Percentiles rank a stretch among this genome's conserved stretches.
phyloP scores from a whole-genome alignment of 1,140 invertebrate genomes.

The Pomacea maculata region DNA sequence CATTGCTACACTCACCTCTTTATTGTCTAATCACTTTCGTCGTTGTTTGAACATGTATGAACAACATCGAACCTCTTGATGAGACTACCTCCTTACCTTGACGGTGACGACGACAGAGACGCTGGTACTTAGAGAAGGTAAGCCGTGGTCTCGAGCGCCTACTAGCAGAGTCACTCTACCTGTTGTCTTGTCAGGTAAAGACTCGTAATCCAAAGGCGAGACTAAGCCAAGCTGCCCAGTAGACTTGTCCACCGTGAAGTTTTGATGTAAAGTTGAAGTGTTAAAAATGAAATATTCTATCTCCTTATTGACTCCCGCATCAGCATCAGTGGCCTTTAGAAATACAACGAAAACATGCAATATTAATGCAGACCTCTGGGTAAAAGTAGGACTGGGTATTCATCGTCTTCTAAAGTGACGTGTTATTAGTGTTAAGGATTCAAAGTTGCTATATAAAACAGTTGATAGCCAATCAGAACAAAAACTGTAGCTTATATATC shows the following conservation, averaged over 20 bases:
- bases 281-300: not conserved
- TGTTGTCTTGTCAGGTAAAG: not conserved
- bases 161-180: not conserved
- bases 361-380: not conserved
- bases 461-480: not conserved
- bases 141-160: not conserved
- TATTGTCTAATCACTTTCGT: no score
- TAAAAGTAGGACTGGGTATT: not conserved
- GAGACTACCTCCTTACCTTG: not conserved
- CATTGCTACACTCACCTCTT: no score
- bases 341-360: no score
- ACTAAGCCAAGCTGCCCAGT: not conserved
- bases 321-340: not conserved
- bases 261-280: not conserved
- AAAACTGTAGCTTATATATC: not conserved
- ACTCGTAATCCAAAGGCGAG: not conserved
- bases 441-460: not conserved
- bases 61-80: no score
- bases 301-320: not conserved
- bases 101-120: conserved; percentile 2
- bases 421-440: not conserved
- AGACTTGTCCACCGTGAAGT: not conserved
- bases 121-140: not conserved
- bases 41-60: no score
- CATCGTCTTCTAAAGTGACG: no score